Evolutionary conservation across 2,797 vertebrate species (phyloP).

Genomic region (Cottoperca gobio): DNA sequence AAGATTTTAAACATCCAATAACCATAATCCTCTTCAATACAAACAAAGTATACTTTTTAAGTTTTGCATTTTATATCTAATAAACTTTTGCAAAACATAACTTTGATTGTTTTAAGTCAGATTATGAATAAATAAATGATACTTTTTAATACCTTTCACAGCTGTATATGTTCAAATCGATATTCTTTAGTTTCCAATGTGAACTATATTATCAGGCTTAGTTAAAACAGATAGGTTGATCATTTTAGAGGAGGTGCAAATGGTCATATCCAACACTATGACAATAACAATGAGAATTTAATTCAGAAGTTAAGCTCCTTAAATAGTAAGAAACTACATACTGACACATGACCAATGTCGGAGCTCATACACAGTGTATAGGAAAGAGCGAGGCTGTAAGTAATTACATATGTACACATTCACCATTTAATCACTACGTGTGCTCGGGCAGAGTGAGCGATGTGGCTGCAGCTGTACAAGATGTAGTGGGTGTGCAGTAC

Average conservation of each 20-base stretch:
- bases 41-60: background rate
- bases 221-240: no score
- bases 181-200: background rate
- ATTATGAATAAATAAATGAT: background rate
- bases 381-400: conserved; percentile 2
- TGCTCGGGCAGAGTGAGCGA: conserved; percentile 23
- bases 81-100: background rate
- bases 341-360: background rate
- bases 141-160: no score
- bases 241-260: background rate
- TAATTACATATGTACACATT: conserved; percentile 42
- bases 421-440: conserved; percentile 41
- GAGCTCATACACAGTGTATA: background rate
- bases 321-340: background rate
- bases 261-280: background rate
- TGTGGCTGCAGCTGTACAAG: conserved; percentile 45
- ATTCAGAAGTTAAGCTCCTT: background rate
- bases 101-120: conserved; percentile 1
- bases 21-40: background rate
- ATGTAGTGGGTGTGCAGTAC: background rate
- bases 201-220: background rate
- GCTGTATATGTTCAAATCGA: background rate
- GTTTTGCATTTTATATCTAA: background rate
- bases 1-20: background rate
- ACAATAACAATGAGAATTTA: background rate